Evolutionary conservation across 2,113 vertebrate species (phyloP).

Genomic region (Apistogramma diplotaenia): DNA sequence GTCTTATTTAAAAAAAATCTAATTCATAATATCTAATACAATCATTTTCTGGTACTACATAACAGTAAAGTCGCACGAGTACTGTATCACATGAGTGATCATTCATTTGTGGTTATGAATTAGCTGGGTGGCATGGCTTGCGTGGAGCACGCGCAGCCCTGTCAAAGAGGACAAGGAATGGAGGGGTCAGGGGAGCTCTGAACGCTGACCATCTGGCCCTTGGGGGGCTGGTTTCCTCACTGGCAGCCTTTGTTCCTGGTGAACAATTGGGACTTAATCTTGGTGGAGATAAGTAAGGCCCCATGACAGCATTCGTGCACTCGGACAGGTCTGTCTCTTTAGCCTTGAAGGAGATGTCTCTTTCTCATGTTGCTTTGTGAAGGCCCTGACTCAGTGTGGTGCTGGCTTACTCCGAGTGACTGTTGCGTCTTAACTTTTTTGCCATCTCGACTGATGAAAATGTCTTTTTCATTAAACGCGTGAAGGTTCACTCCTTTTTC

Average conservation of each 20-base stretch:
- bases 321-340: conserved; percentile 59
- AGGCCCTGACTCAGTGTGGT: neutral
- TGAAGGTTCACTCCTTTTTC: neutral
- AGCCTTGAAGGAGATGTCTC: conserved; percentile 71
- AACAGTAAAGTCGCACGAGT: neutral
- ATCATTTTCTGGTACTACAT: neutral
- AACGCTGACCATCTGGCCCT: conserved; percentile 92
- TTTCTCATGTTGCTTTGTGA: conserved; percentile 35
- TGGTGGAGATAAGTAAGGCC: conserved; percentile 84
- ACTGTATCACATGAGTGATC: neutral
- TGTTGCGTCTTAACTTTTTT: neutral
- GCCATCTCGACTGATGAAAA: neutral
- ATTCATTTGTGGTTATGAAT: conserved; percentile 15
- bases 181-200: conserved; percentile 83
- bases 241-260: conserved; percentile 87
- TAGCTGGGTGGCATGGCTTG: conserved; percentile 66
- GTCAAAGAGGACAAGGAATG: conserved; percentile 62
- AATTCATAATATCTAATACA: neutral
- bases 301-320: conserved; percentile 54
- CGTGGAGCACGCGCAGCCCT: conserved; percentile 52
- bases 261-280: conserved; percentile 92
- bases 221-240: conserved; percentile 85
- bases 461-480: neutral
- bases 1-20: too few species aligned
- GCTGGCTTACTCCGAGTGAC: neutral